phyloP scores from a whole-genome alignment of 2,888 invertebrate genomes.

The Yponomeuta plumbellus region DNA sequence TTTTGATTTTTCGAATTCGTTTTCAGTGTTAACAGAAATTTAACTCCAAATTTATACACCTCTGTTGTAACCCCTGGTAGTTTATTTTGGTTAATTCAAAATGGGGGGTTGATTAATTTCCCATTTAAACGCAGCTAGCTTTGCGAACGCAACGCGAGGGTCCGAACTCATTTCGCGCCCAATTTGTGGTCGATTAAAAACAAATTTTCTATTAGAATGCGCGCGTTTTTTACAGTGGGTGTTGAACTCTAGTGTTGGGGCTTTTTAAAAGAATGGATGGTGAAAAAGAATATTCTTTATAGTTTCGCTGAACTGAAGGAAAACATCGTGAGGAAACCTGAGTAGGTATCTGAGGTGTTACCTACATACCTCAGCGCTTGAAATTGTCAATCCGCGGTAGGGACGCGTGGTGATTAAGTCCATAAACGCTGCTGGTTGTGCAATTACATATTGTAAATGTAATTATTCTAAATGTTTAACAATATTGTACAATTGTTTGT shows the following conservation, averaged over 20 bases:
- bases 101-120: slow-evolving; percentile 43
- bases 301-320: too few species aligned
- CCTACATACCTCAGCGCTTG: too few species aligned
- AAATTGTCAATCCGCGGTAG: too few species aligned
- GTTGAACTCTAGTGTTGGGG: slow-evolving; percentile 38
- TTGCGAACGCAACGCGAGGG: slow-evolving; percentile 46
- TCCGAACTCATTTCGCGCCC: slow-evolving; percentile 73
- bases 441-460: too few species aligned
- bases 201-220: slow-evolving; percentile 70
- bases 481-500: too few species aligned
- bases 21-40: neutral
- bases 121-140: slow-evolving; percentile 61
- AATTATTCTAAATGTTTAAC: too few species aligned
- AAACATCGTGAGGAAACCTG: too few species aligned
- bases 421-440: too few species aligned
- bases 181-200: slow-evolving; percentile 75
- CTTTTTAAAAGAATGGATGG: too few species aligned
- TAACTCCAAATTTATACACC: neutral
- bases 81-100: neutral
- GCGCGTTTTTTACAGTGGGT: slow-evolving; percentile 44
- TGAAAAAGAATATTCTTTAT: too few species aligned
- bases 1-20: neutral
- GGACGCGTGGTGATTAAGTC: too few species aligned
- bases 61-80: neutral
- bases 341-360: too few species aligned